Base-by-base conservation (phyloP, 2,888 invertebrate genomes). In the Crossocerus cetratus region DNA sequence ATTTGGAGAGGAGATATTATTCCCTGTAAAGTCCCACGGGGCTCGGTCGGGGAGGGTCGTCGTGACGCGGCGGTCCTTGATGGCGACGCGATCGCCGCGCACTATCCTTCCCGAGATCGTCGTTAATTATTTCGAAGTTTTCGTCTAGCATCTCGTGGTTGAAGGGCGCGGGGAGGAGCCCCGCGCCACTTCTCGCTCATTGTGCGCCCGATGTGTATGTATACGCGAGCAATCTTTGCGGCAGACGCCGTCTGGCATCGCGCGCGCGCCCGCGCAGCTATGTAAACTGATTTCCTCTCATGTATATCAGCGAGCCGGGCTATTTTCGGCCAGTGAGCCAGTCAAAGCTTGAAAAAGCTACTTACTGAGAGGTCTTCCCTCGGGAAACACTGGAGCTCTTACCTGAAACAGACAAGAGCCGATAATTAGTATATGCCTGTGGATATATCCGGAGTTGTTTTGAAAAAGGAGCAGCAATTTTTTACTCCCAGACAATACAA, bases 91-190 rank as follows among this genome's bases (percentile, higher is more conserved):
- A 88, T 88, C 87, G 86, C 86, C 32, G 32, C 32, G 32, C 84
- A 84, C 84, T 85, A 86, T 85, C 85, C 84, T 84, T 85, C 32
- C 85, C 83, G 83, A 84, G 83, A 84, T 82, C 79, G 68, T 80
- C 86, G 86, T 89, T 85, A 88, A 90, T 90, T 88, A 90, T 90
- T 88, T 86, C 83, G 76, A 78, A 80, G 65, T 81, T 82, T 84
- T 86, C 88, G 89, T 90, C 89, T 89, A 89, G 87, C 88, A 77
- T 84, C 32, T 32, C 81, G 77, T 79, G 82, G 83, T 86, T 76
- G 82, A 81, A 72, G 72, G 58, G 32, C 11, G 32, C 32, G 57
- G 59, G 56, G 69, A 73, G 68, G 67, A 69, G 57, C 68, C 11
- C 62, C 16, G 56, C 22, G 76, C 74, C 69, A 73, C 76, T 74